Base-by-base conservation (phyloP, 1,140 invertebrate species). In the Panagrolaimus sp. region DNA sequence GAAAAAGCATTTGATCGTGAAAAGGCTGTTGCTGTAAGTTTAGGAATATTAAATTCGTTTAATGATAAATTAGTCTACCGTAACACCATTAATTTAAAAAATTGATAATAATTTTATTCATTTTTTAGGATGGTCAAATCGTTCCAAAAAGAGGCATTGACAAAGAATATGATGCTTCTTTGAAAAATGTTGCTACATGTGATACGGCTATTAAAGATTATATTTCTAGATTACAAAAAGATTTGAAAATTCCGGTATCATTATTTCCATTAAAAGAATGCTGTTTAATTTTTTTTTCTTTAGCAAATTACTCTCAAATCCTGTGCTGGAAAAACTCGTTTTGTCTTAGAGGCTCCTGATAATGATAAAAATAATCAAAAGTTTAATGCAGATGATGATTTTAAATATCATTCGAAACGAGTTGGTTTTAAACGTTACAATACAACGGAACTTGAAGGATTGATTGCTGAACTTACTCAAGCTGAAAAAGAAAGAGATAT, bases 321-420 rank as follows among this genome's bases (percentile, higher is more conserved):
- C 83, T 93, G 93, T 1, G 86, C 85, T 1, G 94, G 93, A 67
- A 92, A 91, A 78, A 98, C 95, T 83, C 87, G 94, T 9, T 98
- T 89, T 84, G 93, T 96, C 80, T 84, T 98, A 43, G 95, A 98
- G 86, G 87, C 98, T 24, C 91, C 95, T 0, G 92, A 95, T 67
- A 86, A 84, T 32, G 87, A 88, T 69, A 84, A 87, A 0, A 86
- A 88, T 69, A 89, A 88, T 83, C 90, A 90, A 1, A 38, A 38
- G 2, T 7, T 7, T 38, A 38, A 2, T 38, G 21, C 48, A 10
- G 88, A 88, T 0, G 80, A 87, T 7, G 88, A 89, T 3, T 96
- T 92, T 83, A 88, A 91, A 62, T 80, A 96, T 43, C 90, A 91
- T 81, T 90, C 91, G 0, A 88, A 90, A 8, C 88, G 89, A 70